A percentile compares a stretch with the other conserved stretches of the same genome.
Conservation (phyloP, 2,113 vertebrate genomes). For the Haemorhous mexicanus region DNA sequence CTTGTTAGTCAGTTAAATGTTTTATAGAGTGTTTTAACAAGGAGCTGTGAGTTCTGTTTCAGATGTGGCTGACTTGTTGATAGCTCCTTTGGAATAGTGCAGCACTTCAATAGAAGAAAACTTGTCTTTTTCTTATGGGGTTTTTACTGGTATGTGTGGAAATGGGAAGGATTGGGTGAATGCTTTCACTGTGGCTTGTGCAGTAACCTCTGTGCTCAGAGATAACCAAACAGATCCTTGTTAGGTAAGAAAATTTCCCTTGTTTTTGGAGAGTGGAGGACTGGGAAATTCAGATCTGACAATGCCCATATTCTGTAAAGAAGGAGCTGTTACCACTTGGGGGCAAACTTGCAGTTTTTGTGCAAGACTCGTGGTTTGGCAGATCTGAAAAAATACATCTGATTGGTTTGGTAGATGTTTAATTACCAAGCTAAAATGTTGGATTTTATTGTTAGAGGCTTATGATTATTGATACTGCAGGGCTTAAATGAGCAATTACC, state of each 20-base stretch:
- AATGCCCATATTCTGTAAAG: background rate
- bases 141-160: background rate
- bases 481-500: background rate
- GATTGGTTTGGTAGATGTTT: background rate
- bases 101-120: background rate
- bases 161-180: background rate
- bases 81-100: background rate
- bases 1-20: background rate
- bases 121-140: rapidly evolving
- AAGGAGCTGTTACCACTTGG: background rate
- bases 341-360: background rate
- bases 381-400: background rate
- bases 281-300: background rate
- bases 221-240: background rate
- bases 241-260: background rate
- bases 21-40: background rate
- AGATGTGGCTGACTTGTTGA: background rate
- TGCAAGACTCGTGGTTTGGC: background rate
- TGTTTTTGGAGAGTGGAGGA: background rate
- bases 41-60: background rate
- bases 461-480: background rate
- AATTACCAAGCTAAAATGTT: background rate
- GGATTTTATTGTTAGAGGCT: background rate
- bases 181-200: background rate
- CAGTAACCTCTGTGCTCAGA: background rate